phyloP scores from a whole-genome alignment of 2,113 vertebrate species.

The Chrysochloris asiatica region DNA sequence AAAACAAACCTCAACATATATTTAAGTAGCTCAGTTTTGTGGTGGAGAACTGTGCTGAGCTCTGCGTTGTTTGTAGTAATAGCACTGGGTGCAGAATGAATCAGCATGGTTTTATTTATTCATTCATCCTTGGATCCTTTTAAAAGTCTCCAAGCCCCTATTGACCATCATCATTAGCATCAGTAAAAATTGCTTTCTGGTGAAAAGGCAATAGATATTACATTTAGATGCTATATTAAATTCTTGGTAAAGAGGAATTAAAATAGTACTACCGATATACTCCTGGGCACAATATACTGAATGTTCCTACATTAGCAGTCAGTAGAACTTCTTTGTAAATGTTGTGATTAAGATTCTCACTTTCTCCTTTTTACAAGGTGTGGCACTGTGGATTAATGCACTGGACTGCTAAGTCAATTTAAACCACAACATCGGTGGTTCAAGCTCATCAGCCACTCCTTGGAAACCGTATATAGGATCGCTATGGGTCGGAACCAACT shows the following conservation, averaged over 20 bases:
- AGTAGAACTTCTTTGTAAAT: conserved; percentile 52
- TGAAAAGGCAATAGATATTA: conserved; percentile 79
- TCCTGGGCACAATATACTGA: conserved; percentile 10
- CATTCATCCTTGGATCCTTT: conserved; percentile 80
- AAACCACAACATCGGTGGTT: too few species aligned
- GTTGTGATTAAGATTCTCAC: conserved; percentile 10
- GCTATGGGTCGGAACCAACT: too few species aligned
- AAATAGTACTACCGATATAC: conserved; percentile 35
- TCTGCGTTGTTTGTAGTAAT: conserved; percentile 68
- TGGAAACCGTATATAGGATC: too few species aligned
- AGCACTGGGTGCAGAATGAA: conserved; percentile 68
- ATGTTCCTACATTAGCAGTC: conserved; percentile 27
- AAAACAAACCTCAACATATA: conserved; percentile 63
- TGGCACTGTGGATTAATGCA: too few species aligned
- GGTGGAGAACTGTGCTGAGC: conserved; percentile 38
- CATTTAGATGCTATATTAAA: conserved; percentile 75
- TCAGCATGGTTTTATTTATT: conserved; percentile 80
- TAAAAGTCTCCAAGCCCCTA: conserved; percentile 81
- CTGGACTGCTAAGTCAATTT: too few species aligned
- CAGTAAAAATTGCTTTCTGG: conserved; percentile 77
- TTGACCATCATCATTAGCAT: conserved; percentile 83
- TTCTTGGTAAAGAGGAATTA: conserved; percentile 72
- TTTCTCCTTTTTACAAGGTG: conserved; percentile 28
- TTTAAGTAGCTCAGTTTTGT: conserved; percentile 39
- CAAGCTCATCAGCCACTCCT: too few species aligned